A percentile compares a stretch with the other conserved stretches of the same genome.
Conservation (phyloP, 1,140 invertebrate species). For the Drosophila persimilis region DNA sequence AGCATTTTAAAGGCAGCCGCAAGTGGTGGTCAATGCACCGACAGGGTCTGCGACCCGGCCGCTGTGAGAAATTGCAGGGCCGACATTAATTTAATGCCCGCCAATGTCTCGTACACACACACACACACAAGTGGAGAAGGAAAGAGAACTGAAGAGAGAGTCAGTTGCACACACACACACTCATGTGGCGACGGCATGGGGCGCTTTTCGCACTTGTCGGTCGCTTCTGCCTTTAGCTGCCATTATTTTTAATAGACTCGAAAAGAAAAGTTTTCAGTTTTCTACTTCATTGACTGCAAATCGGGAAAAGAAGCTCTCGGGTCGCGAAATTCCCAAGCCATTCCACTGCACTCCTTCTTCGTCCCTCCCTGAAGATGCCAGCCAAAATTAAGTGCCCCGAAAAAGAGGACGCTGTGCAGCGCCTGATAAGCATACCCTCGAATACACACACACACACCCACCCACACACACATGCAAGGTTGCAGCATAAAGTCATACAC, state of each 20-base stretch:
- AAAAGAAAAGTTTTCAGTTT: slow-evolving; percentile 80
- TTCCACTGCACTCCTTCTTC: background rate
- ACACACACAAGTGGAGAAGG: slow-evolving; percentile 1
- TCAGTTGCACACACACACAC: slow-evolving; percentile 7
- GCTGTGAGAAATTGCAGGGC: slow-evolving; percentile 50
- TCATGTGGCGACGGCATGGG: slow-evolving; percentile 41
- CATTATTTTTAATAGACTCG: slow-evolving; percentile 81
- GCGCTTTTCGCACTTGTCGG: slow-evolving; percentile 53
- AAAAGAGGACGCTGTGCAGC: slow-evolving; percentile 65
- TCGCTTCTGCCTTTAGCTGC: slow-evolving; percentile 61
- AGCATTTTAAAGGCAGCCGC: slow-evolving; percentile 35
- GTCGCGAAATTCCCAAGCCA: slow-evolving; percentile 25
- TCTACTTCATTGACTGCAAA: slow-evolving; percentile 79
- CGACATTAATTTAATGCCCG: slow-evolving; percentile 62
- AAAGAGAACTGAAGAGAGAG: background rate
- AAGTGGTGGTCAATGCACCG: slow-evolving; percentile 54
- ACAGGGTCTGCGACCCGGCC: slow-evolving; percentile 30
- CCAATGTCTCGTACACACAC: slow-evolving; percentile 38
- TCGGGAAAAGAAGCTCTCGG: slow-evolving; percentile 63
- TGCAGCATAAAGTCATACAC: slow-evolving; percentile 72
- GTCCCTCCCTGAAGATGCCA: slow-evolving; percentile 29
- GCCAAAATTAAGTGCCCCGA: slow-evolving; percentile 74
- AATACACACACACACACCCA: slow-evolving; percentile 6
- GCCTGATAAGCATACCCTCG: slow-evolving; percentile 61
- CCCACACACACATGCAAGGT: slow-evolving; percentile 23